These are phyloP conservation scores for Emydura subglobosa DNA, from an alignment of 2,113 vertebrate species.

Conservation along the genomic window DNA sequence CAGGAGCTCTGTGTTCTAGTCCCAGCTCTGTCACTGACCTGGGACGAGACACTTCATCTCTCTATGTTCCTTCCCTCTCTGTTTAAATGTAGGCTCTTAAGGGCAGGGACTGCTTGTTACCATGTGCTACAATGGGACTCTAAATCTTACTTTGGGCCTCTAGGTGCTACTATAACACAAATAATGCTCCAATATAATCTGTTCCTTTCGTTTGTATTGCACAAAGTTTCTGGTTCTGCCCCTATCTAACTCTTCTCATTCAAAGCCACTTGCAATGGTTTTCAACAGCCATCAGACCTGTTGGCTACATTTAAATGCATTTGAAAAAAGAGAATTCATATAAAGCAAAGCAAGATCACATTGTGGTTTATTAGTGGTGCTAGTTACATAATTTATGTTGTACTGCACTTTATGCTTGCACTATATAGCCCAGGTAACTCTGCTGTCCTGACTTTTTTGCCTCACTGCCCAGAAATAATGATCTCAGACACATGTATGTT, in stretches of 20 bases:
- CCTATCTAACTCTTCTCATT: neutral
- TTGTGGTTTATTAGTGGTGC: fast-evolving
- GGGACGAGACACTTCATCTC: neutral
- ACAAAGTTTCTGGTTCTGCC: neutral
- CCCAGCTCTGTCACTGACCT: neutral
- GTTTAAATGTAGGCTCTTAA: neutral
- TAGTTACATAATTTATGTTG: neutral
- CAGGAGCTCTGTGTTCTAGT: neutral
- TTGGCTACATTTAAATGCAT: neutral
- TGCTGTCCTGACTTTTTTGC: conserved; percentile 1
- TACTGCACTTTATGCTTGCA: neutral
- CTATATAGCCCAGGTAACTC: neutral
- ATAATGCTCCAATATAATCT: neutral
- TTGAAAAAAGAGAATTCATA: neutral
- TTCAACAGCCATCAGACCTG: neutral
- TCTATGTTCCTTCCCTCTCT: neutral
- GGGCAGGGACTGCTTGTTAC: neutral
- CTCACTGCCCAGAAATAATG: neutral
- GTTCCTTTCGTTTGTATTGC: neutral
- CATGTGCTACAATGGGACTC: neutral
- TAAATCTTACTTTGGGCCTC: neutral
- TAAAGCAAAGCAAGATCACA: neutral
- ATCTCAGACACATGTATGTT: neutral
- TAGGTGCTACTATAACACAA: neutral
- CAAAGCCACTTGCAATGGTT: neutral